A percentile compares a stretch with the other conserved stretches of the same genome.
Evolutionary conservation across 2,888 invertebrate species (phyloP).

Genomic region (Philereme vetulata): DNA sequence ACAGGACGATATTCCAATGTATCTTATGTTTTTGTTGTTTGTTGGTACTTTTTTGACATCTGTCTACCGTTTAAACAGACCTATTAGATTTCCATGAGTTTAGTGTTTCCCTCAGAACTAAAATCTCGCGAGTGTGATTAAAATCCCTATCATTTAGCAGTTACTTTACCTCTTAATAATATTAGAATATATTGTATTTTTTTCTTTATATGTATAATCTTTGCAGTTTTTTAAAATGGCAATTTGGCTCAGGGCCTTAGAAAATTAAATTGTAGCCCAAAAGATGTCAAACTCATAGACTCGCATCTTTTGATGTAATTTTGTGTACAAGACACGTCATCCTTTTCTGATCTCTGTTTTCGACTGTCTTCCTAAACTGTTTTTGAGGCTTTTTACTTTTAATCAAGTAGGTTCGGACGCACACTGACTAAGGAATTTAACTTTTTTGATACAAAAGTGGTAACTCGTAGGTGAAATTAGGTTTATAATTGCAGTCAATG

Average conservation of each 20-base stretch:
- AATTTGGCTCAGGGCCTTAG: conserved; percentile 21
- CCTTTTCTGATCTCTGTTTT: conserved; percentile 40
- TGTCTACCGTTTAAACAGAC: too few relatives aligned
- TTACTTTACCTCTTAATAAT: too few relatives aligned
- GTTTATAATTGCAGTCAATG: too few relatives aligned
- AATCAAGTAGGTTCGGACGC: neutral
- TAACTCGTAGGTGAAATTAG: neutral
- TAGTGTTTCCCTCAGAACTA: too few relatives aligned
- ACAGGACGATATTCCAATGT: too few relatives aligned
- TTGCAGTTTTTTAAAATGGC: conserved; percentile 10
- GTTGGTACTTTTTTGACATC: too few relatives aligned
- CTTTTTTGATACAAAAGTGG: conserved; percentile 3
- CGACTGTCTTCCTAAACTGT: conserved; percentile 37
- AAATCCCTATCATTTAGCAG: too few relatives aligned
- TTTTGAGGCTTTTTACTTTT: conserved; percentile 10
- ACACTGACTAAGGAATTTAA: neutral
- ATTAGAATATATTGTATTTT: too few relatives aligned
- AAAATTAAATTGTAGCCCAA: conserved; percentile 17
- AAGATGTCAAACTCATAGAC: conserved; percentile 5
- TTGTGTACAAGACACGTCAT: conserved; percentile 21
- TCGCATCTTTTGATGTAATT: conserved; percentile 21
- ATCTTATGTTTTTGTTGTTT: too few relatives aligned
- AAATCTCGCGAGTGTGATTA: too few relatives aligned
- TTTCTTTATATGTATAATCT: neutral
- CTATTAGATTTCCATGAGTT: too few relatives aligned